Evolutionary conservation across 2,113 vertebrate species (phyloP).

Genomic region (Cranoglanis bouderius): DNA sequence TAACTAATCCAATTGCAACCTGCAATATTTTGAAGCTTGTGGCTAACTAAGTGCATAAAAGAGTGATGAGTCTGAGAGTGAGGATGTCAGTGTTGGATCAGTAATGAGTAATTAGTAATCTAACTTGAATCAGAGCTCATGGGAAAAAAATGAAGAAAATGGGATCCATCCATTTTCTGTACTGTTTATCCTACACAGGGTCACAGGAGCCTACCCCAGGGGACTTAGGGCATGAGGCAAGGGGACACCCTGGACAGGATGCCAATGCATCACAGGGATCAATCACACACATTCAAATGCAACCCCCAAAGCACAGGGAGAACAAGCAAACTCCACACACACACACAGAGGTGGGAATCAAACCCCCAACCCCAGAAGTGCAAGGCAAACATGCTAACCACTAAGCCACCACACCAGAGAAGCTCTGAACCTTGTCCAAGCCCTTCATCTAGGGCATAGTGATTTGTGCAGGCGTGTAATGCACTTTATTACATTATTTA

Average conservation of each 20-base stretch:
- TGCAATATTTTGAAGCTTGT: neutral
- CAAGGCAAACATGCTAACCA: no score
- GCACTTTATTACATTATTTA: constrained; percentile 5
- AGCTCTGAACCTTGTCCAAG: constrained; percentile 11
- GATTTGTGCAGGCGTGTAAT: neutral
- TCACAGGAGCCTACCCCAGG: no score
- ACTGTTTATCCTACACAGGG: no score
- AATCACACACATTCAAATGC: no score
- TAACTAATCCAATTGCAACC: no score
- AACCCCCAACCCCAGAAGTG: no score
- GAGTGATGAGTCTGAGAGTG: neutral
- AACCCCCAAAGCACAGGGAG: no score
- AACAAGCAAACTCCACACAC: no score
- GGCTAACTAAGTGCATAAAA: neutral
- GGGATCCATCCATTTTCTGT: neutral
- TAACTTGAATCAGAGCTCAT: neutral
- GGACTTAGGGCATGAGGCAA: no score
- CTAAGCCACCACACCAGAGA: constrained; percentile 1
- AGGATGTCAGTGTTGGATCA: neutral
- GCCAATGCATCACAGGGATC: no score
- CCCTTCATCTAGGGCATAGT: neutral
- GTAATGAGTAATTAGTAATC: neutral
- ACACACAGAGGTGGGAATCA: no score
- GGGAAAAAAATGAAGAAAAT: neutral
- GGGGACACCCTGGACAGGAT: no score